Evolutionary conservation across 1,140 invertebrate genomes (phyloP), one percentile per base, ranked within the genome.

Genomic region (Eueides isabella): DNA sequence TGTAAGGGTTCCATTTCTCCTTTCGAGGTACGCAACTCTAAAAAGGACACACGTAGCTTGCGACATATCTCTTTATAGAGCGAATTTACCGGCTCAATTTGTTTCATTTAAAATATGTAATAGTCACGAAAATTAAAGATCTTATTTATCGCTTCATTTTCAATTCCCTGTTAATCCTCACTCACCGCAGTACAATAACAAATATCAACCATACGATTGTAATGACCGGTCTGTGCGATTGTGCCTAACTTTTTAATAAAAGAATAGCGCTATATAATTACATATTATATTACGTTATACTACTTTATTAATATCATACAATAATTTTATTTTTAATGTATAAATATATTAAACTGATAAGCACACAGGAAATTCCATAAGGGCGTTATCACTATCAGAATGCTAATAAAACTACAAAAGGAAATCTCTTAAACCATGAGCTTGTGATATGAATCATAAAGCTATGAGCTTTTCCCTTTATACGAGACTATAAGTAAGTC

Each of bases 331-430:
- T n/a, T n/a, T n/a, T n/a, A n/a, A n/a, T n/a, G n/a, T 19, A 44
- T 2, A 7, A 19, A n/a, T 44, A 26, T 23, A 12, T 26, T 3
- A 2, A 23, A 23, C 12, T 55, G 48, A 55, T 23, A 26, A 23
- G 16, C n/a, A 11, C n/a, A 55, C 48, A 23, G 48, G 48, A 55
- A 55, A 55, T 23, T 12, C 48, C 48, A 55, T 26, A 11, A 19
- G 12, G 12, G 14, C 35, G 16, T 38, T 38, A 38, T 38, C 19
- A 55, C 7, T 23, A 12, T 26, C 9, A 23, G n/a, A 55, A 55
- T 55, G 48, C n/a, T 55, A 55, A 55, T 55, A 55, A 19, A 55
- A 55, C 16, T 23, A 55, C 19, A 55, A 26, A 55, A 55, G n/a
- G 19, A 55, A 23, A 23, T 55, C 48, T 23, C 23, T 2, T 23